Percentiles rank a stretch among this genome's conserved stretches.
Conservation (phyloP, 1,140 invertebrate genomes). For the Mactra quadrangularis region DNA sequence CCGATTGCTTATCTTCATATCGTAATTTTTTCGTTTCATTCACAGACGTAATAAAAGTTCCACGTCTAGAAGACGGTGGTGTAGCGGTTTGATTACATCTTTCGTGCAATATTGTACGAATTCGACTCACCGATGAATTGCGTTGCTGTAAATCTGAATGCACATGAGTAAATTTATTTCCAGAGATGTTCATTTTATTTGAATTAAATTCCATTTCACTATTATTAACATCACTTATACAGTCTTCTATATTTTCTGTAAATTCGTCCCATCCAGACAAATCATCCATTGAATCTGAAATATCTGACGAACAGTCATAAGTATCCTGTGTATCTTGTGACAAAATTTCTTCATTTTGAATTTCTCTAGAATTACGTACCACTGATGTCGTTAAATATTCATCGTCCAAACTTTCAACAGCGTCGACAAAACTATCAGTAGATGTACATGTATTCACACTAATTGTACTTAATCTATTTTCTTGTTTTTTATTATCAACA, state of each 20-base stretch:
- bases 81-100: constrained; percentile 20
- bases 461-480: constrained; percentile 1
- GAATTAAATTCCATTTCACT: not conserved
- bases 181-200: not conserved
- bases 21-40: constrained; percentile 31
- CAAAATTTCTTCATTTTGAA: constrained; percentile 43
- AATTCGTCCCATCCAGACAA: constrained; percentile 53
- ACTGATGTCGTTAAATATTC: constrained; percentile 42
- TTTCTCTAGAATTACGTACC: not conserved
- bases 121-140: not conserved
- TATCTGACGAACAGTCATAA: constrained; percentile 15
- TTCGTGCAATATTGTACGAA: not conserved
- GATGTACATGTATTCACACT: constrained; percentile 16
- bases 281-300: constrained; percentile 34
- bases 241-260: constrained; percentile 43
- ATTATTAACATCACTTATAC: constrained; percentile 4
- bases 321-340: constrained; percentile 21
- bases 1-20: constrained; percentile 1
- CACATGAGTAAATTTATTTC: not conserved
- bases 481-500: not conserved
- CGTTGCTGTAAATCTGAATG: not conserved
- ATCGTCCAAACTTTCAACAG: constrained; percentile 49
- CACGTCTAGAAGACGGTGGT: constrained; percentile 1
- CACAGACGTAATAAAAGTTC: not conserved
- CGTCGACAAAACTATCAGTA: constrained; percentile 48